Evolutionary conservation across 2,888 invertebrate species (phyloP).

Genomic region (Plebejus argus): DNA sequence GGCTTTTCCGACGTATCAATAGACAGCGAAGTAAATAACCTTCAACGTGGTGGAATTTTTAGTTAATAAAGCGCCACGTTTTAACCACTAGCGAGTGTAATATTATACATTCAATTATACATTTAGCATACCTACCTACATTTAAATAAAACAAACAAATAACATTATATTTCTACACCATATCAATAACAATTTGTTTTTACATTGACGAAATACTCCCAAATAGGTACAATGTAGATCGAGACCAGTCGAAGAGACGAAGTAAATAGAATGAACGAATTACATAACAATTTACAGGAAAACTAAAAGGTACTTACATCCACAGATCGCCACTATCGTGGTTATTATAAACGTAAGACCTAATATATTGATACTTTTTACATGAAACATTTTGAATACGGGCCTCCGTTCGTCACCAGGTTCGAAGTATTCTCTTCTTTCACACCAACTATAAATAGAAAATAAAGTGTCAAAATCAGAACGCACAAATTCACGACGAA

Average conservation of each 20-base stretch:
- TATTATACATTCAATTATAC: conserved; percentile 4
- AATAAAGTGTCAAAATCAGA: neutral
- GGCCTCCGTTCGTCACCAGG: conserved; percentile 61
- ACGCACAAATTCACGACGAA: neutral
- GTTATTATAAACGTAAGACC: neutral
- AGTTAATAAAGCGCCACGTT: neutral
- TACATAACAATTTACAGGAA: neutral
- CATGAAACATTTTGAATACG: conserved; percentile 74
- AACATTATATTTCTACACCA: neutral
- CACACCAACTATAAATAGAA: conserved; percentile 59
- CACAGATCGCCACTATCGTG: neutral
- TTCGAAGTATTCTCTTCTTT: conserved; percentile 67
- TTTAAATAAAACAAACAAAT: neutral
- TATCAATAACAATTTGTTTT: conserved; percentile 12
- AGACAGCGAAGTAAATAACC: neutral
- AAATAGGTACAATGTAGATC: conserved; percentile 9
- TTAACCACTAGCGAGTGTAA: neutral
- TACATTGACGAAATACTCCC: conserved; percentile 7
- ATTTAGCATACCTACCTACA: neutral
- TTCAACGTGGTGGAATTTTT: neutral
- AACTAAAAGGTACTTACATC: neutral
- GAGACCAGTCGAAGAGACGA: neutral
- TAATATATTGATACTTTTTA: conserved; percentile 48
- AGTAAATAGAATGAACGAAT: neutral
- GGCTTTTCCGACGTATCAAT: neutral